Evolutionary conservation across 2,888 invertebrate genomes (phyloP).

Genomic region (Acleris holmiana): DNA sequence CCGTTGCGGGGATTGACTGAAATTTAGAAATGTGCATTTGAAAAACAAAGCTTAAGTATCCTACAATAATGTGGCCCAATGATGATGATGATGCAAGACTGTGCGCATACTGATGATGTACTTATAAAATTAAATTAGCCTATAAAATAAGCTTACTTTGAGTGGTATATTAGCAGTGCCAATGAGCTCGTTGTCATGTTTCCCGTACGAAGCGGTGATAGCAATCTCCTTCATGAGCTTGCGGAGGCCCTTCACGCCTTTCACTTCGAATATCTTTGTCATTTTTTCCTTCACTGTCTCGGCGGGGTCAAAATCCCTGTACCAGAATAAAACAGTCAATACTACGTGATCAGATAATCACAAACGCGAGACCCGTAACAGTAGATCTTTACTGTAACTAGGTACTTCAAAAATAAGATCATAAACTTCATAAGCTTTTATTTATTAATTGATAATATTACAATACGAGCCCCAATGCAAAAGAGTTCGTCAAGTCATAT

Average conservation of each 20-base stretch:
- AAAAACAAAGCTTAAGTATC: too few relatives aligned
- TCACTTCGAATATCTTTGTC: constrained; percentile 92
- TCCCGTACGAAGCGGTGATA: constrained; percentile 97
- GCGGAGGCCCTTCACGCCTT: constrained; percentile 92
- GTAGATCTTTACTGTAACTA: too few relatives aligned
- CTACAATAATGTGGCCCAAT: too few relatives aligned
- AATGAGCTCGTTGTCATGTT: constrained; percentile 97
- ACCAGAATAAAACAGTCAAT: constrained; percentile 39
- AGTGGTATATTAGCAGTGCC: constrained; percentile 94
- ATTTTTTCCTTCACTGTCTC: constrained; percentile 95
- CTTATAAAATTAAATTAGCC: too few relatives aligned
- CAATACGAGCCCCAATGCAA: too few relatives aligned
- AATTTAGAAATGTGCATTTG: constrained; percentile 35
- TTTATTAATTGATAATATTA: too few relatives aligned
- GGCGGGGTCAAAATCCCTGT: constrained; percentile 94
- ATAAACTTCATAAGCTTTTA: too few relatives aligned
- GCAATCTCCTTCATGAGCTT: constrained; percentile 95
- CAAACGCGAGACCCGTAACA: too few relatives aligned
- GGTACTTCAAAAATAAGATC: too few relatives aligned
- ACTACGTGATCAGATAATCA: background rate
- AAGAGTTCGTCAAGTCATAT: too few relatives aligned
- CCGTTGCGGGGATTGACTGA: constrained; percentile 96
- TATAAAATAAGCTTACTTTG: constrained; percentile 83
- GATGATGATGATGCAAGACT: too few relatives aligned
- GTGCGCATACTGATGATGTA: constrained; percentile 4